These are phyloP conservation scores for Erinaceus europaeus DNA, from an alignment of 2,113 vertebrate species.

Conservation along the genomic window DNA sequence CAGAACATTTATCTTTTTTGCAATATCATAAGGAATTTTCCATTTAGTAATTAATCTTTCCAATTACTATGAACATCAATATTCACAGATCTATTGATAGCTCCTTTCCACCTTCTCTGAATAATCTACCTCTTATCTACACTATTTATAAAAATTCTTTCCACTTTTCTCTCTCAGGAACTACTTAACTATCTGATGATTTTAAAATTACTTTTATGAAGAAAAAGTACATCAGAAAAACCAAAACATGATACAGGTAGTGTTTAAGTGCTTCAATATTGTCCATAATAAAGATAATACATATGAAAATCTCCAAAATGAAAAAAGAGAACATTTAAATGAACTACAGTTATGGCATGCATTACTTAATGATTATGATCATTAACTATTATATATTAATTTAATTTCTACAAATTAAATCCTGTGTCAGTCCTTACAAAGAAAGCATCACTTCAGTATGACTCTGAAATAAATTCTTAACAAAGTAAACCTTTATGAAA, in stretches of 20 bases:
- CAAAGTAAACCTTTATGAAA: too few relatives aligned
- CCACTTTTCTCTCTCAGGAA: not conserved
- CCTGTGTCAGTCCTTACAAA: too few relatives aligned
- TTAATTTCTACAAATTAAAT: too few relatives aligned
- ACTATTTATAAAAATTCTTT: not conserved
- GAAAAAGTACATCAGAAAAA: not conserved
- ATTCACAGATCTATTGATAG: not conserved
- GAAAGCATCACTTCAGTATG: too few relatives aligned
- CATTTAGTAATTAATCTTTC: not conserved
- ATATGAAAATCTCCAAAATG: not conserved
- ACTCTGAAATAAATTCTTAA: too few relatives aligned
- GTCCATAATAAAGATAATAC: not conserved
- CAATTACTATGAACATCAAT: not conserved
- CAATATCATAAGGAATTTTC: not conserved
- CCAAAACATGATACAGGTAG: not conserved
- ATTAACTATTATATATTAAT: not conserved
- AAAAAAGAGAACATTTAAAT: not conserved
- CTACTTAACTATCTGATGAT: not conserved
- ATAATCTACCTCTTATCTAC: not conserved
- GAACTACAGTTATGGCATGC: not conserved
- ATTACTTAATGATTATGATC: constrained; percentile 3
- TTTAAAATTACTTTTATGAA: constrained; percentile 1
- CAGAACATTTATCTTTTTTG: not conserved
- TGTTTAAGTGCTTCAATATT: not conserved
- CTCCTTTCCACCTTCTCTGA: not conserved